Evolutionary conservation across 2,113 vertebrate genomes (phyloP).

Genomic region (Morone chrysops): DNA sequence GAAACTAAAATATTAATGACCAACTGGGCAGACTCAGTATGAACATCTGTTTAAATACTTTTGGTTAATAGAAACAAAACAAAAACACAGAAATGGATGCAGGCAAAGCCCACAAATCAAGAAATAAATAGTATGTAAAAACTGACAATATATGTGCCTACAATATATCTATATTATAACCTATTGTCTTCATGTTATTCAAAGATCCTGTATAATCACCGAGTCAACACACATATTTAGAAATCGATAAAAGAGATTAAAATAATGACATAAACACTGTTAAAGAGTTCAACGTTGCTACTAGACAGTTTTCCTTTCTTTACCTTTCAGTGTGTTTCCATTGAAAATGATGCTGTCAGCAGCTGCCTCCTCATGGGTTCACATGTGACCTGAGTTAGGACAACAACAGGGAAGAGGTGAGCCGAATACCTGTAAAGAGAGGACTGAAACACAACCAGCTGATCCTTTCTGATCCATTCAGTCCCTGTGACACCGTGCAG

Average conservation of each 20-base stretch:
- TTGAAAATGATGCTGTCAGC: constrained; percentile 44
- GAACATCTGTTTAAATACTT: neutral
- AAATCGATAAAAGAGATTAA: neutral
- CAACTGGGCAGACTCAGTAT: neutral
- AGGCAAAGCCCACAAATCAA: neutral
- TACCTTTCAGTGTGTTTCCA: constrained; percentile 66
- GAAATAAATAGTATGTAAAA: too few relatives aligned
- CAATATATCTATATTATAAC: too few relatives aligned
- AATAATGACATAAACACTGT: neutral
- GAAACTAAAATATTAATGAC: neutral
- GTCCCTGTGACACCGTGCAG: neutral
- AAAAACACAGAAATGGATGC: neutral
- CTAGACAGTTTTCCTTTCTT: neutral
- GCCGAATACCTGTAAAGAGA: neutral
- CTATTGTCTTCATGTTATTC: neutral
- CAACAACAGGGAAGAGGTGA: constrained; percentile 28
- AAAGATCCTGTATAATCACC: neutral
- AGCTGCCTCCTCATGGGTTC: constrained; percentile 19
- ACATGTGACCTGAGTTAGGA: constrained; percentile 41
- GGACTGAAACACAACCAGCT: too few relatives aligned
- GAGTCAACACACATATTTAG: neutral
- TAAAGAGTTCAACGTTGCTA: neutral
- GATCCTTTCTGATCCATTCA: neutral
- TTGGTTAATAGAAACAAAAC: neutral
- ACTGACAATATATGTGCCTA: too few relatives aligned